A percentile compares a stretch with the other conserved stretches of the same genome.
Evolutionary conservation across 2,888 invertebrate genomes (phyloP).

Genomic region (Poecilus cupreus): DNA sequence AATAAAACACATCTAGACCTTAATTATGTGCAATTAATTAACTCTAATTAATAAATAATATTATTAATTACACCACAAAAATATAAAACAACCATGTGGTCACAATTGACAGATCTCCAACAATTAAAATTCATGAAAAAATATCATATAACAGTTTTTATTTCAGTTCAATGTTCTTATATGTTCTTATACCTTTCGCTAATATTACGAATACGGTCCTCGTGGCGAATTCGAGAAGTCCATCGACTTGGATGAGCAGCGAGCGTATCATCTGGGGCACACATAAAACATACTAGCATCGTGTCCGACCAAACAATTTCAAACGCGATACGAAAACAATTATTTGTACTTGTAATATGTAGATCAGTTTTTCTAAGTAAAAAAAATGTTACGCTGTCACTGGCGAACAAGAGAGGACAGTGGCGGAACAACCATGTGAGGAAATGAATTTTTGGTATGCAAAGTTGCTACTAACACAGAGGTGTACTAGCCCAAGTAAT

Average conservation of each 20-base stretch:
- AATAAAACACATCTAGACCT: not conserved
- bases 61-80: not conserved
- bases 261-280: constrained; percentile 29
- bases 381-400: not conserved
- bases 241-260: constrained; percentile 31
- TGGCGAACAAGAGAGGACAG: not conserved
- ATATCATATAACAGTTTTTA: not conserved
- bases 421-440: not conserved
- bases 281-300: constrained; percentile 4
- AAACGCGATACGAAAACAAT: not conserved
- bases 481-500: not conserved
- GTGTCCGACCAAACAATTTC: constrained; percentile 1
- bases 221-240: constrained; percentile 1
- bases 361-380: constrained; percentile 31
- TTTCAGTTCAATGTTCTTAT: not conserved
- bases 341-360: constrained; percentile 6
- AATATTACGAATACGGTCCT: constrained; percentile 11
- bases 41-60: no score
- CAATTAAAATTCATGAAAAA: constrained; percentile 12
- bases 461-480: no score
- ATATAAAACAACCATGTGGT: not conserved
- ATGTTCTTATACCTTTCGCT: not conserved
- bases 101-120: constrained; percentile 2
- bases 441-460: no score
- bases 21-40: not conserved